These are phyloP conservation scores for Lasaia peninsularis DNA, from an alignment of 1,140 invertebrate genomes.

Conservation along the genomic window DNA sequence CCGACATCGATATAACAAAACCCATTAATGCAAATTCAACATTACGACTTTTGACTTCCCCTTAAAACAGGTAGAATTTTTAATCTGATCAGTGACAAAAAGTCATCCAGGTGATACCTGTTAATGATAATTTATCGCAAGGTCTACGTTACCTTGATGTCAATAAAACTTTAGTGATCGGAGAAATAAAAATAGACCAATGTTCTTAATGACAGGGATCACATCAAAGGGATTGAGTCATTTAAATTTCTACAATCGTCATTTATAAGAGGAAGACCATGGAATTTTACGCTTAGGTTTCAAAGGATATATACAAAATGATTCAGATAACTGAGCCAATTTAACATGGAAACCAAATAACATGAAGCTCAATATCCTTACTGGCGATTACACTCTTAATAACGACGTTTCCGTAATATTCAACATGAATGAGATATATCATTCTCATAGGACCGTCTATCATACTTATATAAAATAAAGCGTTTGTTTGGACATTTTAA, in stretches of 20 bases:
- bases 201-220: conserved; percentile 52
- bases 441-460: no score
- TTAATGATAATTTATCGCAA: conserved; percentile 10
- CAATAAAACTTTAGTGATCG: conserved; percentile 12
- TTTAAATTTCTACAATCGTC: conserved; percentile 57
- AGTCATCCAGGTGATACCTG: neutral
- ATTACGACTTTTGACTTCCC: neutral
- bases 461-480: no score
- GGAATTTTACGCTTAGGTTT: conserved; percentile 57
- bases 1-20: neutral
- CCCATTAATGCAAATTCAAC: conserved; percentile 14
- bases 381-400: no score
- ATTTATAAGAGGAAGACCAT: conserved; percentile 58
- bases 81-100: conserved; percentile 4
- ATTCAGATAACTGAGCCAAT: conserved; percentile 51
- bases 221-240: conserved; percentile 66
- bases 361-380: no score
- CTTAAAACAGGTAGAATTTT: neutral
- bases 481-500: no score
- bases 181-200: conserved; percentile 25
- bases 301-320: conserved; percentile 51
- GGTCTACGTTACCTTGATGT: neutral
- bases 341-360: conserved; percentile 38
- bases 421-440: no score
- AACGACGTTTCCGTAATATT: no score